phyloP scores from a whole-genome alignment of 2,888 invertebrate genomes.

The Hirtodrosophila confusa region DNA sequence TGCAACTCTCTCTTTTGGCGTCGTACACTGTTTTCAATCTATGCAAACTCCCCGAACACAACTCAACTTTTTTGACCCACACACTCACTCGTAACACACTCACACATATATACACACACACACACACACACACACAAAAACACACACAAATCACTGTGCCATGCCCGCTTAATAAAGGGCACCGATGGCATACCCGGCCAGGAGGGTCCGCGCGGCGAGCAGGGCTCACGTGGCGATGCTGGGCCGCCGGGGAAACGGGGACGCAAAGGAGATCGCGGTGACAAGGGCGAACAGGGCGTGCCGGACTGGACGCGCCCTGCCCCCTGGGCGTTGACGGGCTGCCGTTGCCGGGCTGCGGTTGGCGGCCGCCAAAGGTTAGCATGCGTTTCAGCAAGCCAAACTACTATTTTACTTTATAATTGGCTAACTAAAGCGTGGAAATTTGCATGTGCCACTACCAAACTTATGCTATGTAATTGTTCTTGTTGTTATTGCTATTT shows the following conservation, averaged over 20 bases:
- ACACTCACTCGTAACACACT: constrained; percentile 19
- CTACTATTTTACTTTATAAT: constrained; percentile 45
- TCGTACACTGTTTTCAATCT: constrained; percentile 47
- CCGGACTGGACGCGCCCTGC: constrained; percentile 99
- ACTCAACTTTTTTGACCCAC: constrained; percentile 26
- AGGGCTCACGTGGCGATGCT: constrained; percentile 90
- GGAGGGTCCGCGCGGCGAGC: constrained; percentile 96
- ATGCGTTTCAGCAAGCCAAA: constrained; percentile 39
- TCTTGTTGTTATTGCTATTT: constrained; percentile 45
- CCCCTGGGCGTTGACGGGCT: constrained; percentile 97
- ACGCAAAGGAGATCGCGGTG: constrained; percentile 95
- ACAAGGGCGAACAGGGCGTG: constrained; percentile 97
- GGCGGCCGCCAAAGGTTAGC: constrained; percentile 93
- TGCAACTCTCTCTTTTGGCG: constrained; percentile 54
- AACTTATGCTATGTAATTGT: constrained; percentile 19
- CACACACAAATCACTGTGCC: constrained; percentile 7
- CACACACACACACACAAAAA: constrained; percentile 18
- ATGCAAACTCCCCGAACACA: constrained; percentile 34
- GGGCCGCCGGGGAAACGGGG: constrained; percentile 95
- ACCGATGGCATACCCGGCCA: constrained; percentile 97
- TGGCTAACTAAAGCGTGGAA: constrained; percentile 49
- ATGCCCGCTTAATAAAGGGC: constrained; percentile 86
- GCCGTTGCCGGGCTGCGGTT: constrained; percentile 97
- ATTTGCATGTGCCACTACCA: constrained; percentile 57
- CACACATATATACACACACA: constrained; percentile 22